Percentiles rank a stretch among this genome's conserved stretches.
phyloP scores from a whole-genome alignment of 2,888 invertebrate genomes.

The Sacculina carcini region DNA sequence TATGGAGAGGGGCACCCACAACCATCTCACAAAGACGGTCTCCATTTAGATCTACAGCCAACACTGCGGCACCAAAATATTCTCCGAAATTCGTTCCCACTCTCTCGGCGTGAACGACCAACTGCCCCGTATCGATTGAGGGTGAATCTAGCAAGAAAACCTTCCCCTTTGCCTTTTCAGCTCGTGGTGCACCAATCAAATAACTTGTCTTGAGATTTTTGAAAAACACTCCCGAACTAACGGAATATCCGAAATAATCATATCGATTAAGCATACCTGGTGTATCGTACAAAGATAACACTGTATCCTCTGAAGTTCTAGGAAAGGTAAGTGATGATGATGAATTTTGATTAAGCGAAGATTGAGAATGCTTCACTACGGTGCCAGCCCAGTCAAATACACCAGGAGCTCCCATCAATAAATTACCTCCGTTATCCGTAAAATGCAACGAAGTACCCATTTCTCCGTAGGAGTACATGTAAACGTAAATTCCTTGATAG shows the following conservation, averaged over 20 bases:
- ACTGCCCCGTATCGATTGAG: slow-evolving; percentile 14
- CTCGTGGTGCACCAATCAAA: slow-evolving; percentile 29
- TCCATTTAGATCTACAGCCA: slow-evolving; percentile 32
- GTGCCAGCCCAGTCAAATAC: slow-evolving; percentile 32
- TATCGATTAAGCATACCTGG: slow-evolving; percentile 3
- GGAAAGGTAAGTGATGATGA: no score
- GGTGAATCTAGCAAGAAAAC: slow-evolving; percentile 22
- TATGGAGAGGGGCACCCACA: slow-evolving; percentile 30
- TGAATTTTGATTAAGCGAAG: no score
- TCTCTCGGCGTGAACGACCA: slow-evolving; percentile 16
- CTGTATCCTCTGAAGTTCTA: no score
- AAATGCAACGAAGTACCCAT: slow-evolving; percentile 18
- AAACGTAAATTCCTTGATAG: slow-evolving; percentile 14
- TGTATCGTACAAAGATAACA: background rate
- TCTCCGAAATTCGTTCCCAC: slow-evolving; percentile 29
- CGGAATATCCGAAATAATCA: slow-evolving; percentile 19
- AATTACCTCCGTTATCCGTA: slow-evolving; percentile 16
- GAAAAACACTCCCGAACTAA: slow-evolving; percentile 18
- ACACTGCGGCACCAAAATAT: slow-evolving; percentile 34
- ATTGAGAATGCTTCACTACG: slow-evolving; percentile 9
- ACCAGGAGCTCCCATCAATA: slow-evolving; percentile 33
- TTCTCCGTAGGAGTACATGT: slow-evolving; percentile 18
- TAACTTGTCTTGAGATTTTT: slow-evolving; percentile 20
- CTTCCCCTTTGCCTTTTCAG: slow-evolving; percentile 16
- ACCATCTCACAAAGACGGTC: slow-evolving; percentile 34